phyloP scores from a whole-genome alignment of 2,113 vertebrate species.

The Electrona antarctica region DNA sequence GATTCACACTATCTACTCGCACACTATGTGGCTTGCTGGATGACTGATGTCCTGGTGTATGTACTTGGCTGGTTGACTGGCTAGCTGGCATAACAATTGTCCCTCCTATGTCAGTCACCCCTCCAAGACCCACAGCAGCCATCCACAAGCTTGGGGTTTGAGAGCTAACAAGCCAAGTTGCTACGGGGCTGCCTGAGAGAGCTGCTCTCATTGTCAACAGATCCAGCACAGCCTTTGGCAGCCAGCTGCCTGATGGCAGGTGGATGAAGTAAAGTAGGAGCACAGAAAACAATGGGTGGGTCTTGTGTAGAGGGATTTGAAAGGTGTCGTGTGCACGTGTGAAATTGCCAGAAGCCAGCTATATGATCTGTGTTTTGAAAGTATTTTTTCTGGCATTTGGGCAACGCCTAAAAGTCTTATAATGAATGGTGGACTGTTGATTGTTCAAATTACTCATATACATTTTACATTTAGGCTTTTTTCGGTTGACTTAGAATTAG shows the following conservation, averaged over 20 bases:
- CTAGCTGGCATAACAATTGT: conserved; percentile 51
- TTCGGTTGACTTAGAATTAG: too few species aligned
- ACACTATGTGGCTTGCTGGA: too few species aligned
- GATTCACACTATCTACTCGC: too few species aligned
- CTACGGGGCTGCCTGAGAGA: conserved; percentile 44
- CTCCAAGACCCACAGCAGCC: conserved; percentile 55
- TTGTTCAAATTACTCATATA: too few species aligned
- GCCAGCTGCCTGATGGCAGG: conserved; percentile 55
- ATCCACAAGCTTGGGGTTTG: conserved; percentile 47
- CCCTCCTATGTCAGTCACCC: conserved; percentile 49
- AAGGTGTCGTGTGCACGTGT: background rate
- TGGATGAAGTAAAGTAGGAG: conserved; percentile 19
- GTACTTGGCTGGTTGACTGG: conserved; percentile 1
- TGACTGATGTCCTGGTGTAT: too few species aligned
- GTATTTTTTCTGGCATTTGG: background rate
- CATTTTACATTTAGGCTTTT: too few species aligned
- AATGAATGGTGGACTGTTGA: too few species aligned
- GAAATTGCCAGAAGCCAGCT: background rate
- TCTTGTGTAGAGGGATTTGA: background rate
- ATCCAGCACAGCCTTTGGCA: conserved; percentile 18
- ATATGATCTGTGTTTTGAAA: too few species aligned
- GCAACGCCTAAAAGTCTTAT: too few species aligned
- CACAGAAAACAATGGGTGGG: conserved; percentile 29
- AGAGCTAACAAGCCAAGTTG: conserved; percentile 66
- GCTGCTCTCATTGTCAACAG: conserved; percentile 51